Base-by-base conservation (phyloP, 2,797 vertebrate genomes). In the Malacoctenus gilli region DNA sequence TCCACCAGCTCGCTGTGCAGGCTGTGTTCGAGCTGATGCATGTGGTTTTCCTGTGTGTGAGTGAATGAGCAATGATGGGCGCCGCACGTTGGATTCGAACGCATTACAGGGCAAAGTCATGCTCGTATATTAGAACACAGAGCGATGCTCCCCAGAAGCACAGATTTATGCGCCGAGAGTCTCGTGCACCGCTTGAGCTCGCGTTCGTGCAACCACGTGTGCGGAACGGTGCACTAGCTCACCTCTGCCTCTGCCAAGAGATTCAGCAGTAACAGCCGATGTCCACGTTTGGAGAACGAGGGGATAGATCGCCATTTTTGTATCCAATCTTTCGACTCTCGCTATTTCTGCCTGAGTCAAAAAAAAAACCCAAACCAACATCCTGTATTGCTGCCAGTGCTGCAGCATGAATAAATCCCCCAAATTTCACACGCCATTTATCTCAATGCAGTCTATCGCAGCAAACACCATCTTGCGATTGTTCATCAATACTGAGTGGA, bases 351-450 rank as follows among this genome's bases (percentile, higher is more conserved):
- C 49, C 28, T 40, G 7, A 30, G 51, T 48, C 13, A 34, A 47
- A 69, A 39, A 7, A 68, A 51, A 19, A 47, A 39, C 6, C 25
- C 6, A 28, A 28, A 5, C 6, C 28, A 47, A 40, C 35, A 48
- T 18, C 19, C 14, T 14, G 36, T 38, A 7, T 57, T 21, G 0
- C 44, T 49, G 49, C 11, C 48, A 48, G 25, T 39, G 15, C 47
- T 48, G 43, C 47, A 12, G 40, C 34, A 38, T 53, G 48, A 74
- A 58, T 37, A 69, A 58, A 79, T 52, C 30, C 47, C 14, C 37
- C 13, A 28, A 12, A 53, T 21, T 62, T 58, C 52, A 46, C 43
- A 43, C 53, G 25, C 54, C n/a, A 20, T 73, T 72, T 32, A 42
- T 61, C 50, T 49, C 16, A 52, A 0, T 49, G 35, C 18, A 51